Base-by-base conservation (phyloP, 2,113 vertebrate species). In the Passer domesticus region DNA sequence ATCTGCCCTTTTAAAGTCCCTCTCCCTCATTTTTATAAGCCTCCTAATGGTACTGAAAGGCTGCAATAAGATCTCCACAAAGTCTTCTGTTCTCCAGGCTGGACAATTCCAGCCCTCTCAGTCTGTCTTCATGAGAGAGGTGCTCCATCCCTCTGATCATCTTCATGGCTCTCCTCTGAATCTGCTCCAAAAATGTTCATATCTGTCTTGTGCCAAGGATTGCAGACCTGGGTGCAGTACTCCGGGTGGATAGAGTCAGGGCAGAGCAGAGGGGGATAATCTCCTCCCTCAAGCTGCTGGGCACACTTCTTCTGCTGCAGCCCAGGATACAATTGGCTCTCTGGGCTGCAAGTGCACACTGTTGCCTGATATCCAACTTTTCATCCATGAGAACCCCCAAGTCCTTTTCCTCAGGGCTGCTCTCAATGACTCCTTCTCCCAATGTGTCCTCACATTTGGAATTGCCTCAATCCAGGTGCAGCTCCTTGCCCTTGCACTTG, bases 401-500 rank as follows among this genome's bases (percentile, higher is more conserved):
- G 28, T 39, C 41, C 58, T 60, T 60, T 35, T 27, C 24, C 58
- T 60, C 58, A 60, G 35, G 33, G 6, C 27, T 35, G 31, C 3
- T 59, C 62, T 44, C 39, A n/a, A 10, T 24, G 27, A 23, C 27
- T 47, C 44, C 30, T 66, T 35, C 7, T 62, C 7, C 24, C n/a
- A 31, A 24, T 31, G 14, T 56, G 9, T 52, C 15, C 7, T 60
- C 11, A 37, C 2, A 0, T 69, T 31, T 44, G 53, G 46, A 25
- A 35, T 43, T 58, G 25, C 25, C 9, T 17, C 0, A 0, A 11
- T 20, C 53, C 37, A 18, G 25, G 16, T 50, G 44, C 62, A 67
- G 62, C 4, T 43, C 37, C 52, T 67, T 30, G 22, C 28, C 22
- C 9, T 31, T 21, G 44, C 35, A 28, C 5, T 63, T 39, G 16